These are phyloP conservation scores for Stichodactyla mertensii DNA, from an alignment of 64 coral and sea anemone species.

Conservation along the genomic window DNA sequence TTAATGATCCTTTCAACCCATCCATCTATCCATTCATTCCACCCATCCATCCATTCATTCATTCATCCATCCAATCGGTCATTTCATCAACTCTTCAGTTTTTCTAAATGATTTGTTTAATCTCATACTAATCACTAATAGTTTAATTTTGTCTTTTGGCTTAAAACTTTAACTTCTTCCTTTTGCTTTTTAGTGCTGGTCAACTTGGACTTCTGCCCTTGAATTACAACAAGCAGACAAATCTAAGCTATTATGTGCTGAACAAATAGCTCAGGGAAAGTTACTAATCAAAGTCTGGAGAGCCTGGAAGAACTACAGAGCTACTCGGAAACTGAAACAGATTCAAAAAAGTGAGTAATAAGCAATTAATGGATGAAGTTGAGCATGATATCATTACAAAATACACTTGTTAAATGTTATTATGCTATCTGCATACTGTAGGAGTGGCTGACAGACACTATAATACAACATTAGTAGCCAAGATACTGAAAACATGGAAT, in stretches of 20 bases:
- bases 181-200: neutral
- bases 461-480: conserved; percentile 1
- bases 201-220: conserved; percentile 13
- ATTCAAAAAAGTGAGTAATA: conserved; percentile 3
- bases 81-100: too few species aligned
- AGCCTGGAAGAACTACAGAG: conserved; percentile 43
- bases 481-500: conserved; percentile 42
- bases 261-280: conserved; percentile 16
- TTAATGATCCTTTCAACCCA: neutral
- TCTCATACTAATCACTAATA: too few species aligned
- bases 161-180: neutral
- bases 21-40: neutral
- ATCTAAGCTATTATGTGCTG: conserved; percentile 16
- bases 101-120: too few species aligned
- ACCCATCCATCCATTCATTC: neutral
- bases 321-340: conserved; percentile 19
- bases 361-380: neutral
- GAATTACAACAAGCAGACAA: neutral
- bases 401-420: neutral
- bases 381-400: too few species aligned
- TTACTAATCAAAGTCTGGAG: conserved; percentile 31
- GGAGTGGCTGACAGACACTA: conserved; percentile 31
- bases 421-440: neutral
- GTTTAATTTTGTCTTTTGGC: too few species aligned
- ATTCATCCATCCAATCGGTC: neutral